Conservation (phyloP, 2,797 vertebrate genomes). For the Diplodus puntazzo region DNA sequence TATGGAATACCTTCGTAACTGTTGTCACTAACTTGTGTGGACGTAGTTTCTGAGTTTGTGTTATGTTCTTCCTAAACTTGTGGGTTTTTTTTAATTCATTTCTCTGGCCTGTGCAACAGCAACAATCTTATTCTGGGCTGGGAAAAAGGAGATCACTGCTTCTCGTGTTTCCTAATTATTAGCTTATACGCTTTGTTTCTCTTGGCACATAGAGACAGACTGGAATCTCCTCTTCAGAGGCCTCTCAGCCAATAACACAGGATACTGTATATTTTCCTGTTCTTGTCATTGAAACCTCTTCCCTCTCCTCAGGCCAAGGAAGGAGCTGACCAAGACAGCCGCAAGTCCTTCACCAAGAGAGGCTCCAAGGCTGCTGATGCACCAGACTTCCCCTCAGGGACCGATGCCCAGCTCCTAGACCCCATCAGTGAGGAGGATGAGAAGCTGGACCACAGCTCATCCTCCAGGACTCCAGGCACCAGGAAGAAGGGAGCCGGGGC, state of each 20-base stretch:
- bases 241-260: conserved; percentile 38
- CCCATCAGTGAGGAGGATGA: conserved; percentile 99
- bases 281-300: conserved; percentile 58
- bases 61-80: conserved; percentile 5
- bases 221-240: conserved; percentile 53
- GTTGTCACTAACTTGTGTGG: conserved; percentile 12
- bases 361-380: conserved; percentile 88
- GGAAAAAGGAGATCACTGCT: conserved; percentile 42
- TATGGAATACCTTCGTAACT: conserved; percentile 14
- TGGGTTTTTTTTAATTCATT: conserved; percentile 31
- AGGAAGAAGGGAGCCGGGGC: conserved; percentile 88
- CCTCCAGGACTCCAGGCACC: conserved; percentile 83
- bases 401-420: conserved; percentile 90
- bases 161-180: conserved; percentile 62
- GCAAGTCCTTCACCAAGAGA: conserved; percentile 89
- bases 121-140: conserved; percentile 28
- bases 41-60: conserved; percentile 13
- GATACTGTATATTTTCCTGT: conserved; percentile 59
- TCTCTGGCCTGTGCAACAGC: conserved; percentile 9
- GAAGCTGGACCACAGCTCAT: conserved; percentile 90
- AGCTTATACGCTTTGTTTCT: conserved; percentile 61
- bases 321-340: conserved; percentile 87
- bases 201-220: conserved; percentile 57
- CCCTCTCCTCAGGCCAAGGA: conserved; percentile 84
- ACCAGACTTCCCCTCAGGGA: conserved; percentile 87